Evolutionary conservation across 1,140 invertebrate genomes (phyloP).

Genomic region (Acyrthosiphon pisum): DNA sequence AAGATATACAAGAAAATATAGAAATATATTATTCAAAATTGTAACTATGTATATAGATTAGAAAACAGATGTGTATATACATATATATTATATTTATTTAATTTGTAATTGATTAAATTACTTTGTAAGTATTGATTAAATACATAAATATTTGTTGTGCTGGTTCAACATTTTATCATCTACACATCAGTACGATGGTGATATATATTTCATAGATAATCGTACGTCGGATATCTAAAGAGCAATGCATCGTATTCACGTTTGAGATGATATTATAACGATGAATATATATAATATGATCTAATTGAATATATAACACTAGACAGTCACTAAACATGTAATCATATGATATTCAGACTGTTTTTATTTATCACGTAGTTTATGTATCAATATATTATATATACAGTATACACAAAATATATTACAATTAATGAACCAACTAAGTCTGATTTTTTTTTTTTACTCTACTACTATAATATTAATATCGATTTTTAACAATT

Average conservation of each 20-base stretch:
- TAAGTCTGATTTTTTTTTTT: neutral
- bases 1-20: neutral
- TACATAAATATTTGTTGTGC: neutral
- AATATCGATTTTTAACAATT: neutral
- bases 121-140: neutral
- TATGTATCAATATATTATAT: neutral
- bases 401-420: no score
- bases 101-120: neutral
- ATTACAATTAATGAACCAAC: no score
- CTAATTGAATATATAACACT: neutral
- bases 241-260: no score
- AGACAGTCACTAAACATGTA: neutral
- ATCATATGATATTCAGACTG: neutral
- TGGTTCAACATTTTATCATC: neutral
- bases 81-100: neutral
- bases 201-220: neutral
- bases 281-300: no score
- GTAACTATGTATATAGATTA: neutral
- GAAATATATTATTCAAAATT: neutral
- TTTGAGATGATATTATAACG: neutral
- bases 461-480: neutral
- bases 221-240: neutral
- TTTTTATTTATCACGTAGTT: neutral
- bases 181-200: neutral
- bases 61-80: neutral